Evolutionary conservation across 23 tunicate species (phyloP), one percentile per base, ranked within the genome.

Genomic region (Aplidium turbinatum): DNA sequence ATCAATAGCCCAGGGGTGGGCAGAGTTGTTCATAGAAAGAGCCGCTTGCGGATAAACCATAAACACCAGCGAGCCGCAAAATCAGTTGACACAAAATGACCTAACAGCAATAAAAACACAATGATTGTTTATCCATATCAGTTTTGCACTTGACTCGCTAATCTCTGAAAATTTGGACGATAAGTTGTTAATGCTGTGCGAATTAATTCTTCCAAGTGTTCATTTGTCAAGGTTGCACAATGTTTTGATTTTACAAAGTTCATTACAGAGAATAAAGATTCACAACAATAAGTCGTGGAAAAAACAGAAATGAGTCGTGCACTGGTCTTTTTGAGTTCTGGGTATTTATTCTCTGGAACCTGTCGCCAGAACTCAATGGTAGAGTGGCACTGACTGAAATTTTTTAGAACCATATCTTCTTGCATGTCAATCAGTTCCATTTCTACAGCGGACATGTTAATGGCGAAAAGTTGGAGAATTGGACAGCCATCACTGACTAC

Each of bases 231-330:
- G 31, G 21, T 24, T 53, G 78, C 31, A 58, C 80, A 54, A 22
- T 75, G 23, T 30, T 75, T 58, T 57, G 68, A 75, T 55, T 38
- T 75, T 24, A 75, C 80, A 75, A 75, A 75, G 22, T 75, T 58
- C 70, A 78, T 78, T 34, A 63, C 82, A 50, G 73, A 64, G 47
- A 45, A 78, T 45, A 78, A 63, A 28, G 82, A 78, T 50, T 78
- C 82, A 63, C 82, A 76, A 48, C 82, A 78, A 62, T 78, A 75
- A 63, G 82, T 64, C 26, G 82, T 64, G 73, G 62, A 63, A 47
- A 47, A 78, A 64, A 78, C 38, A n/a, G 82, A 65, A 63, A 50
- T 48, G 3, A 50, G 35, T 20, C 38, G 63, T 4, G 38, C 22
- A 66, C 21, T 4, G 54, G 55, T 75, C 18, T 75, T 75, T 33